phyloP scores from a whole-genome alignment of 2,113 vertebrate genomes.

The Fulica atra region DNA sequence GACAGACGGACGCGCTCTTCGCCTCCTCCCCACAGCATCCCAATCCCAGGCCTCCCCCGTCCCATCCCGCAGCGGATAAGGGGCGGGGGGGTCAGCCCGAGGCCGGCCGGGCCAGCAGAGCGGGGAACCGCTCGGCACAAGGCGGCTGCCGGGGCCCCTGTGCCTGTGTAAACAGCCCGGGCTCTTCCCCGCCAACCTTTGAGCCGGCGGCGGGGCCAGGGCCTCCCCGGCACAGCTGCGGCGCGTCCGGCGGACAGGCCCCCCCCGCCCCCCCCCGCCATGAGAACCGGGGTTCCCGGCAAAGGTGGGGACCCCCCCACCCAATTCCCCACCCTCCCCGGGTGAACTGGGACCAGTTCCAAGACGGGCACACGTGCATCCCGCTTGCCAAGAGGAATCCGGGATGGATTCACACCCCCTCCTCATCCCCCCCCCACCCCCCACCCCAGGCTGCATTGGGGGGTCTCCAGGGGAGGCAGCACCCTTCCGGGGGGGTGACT shows the following conservation, averaged over 20 bases:
- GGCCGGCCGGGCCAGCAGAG: no score
- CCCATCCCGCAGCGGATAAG: no score
- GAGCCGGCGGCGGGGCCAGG: no score
- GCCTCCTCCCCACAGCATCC: background rate
- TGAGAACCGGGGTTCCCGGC: rapidly evolving
- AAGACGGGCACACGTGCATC: no score
- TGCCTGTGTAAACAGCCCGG: background rate
- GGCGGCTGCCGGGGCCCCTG: background rate
- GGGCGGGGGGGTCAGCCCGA: no score
- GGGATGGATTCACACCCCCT: no score
- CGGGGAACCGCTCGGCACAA: background rate
- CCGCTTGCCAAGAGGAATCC: no score
- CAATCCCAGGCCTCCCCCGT: background rate
- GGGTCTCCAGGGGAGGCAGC: background rate
- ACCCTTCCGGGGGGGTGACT: background rate
- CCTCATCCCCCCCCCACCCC: no score
- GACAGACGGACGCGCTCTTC: background rate
- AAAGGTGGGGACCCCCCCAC: no score
- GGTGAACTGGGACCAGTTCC: background rate
- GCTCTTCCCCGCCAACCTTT: background rate
- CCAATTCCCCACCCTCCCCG: no score
- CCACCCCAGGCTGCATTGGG: background rate
- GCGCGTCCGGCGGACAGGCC: background rate
- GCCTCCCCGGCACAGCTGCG: background rate
- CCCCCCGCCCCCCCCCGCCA: no score